Evolutionary conservation across 2,888 invertebrate genomes (phyloP).

Genomic region (Drosophila parthenogenetica): DNA sequence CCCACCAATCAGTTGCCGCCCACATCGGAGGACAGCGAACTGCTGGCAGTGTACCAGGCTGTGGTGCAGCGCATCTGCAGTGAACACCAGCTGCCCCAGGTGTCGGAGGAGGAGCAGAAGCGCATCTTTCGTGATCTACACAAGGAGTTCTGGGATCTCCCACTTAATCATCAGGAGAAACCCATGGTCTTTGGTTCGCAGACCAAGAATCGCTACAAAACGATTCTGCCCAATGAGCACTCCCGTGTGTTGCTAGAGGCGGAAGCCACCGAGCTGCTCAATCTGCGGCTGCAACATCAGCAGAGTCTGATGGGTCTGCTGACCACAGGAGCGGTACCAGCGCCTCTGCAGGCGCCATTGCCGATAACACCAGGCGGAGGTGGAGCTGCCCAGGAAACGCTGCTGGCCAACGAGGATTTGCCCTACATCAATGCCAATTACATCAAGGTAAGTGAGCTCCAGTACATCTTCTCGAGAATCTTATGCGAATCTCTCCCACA

Average conservation of each 20-base stretch:
- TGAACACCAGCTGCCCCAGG: conserved; percentile 68
- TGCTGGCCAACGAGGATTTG: conserved; percentile 86
- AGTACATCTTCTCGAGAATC: background rate
- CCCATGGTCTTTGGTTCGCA: conserved; percentile 95
- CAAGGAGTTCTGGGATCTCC: conserved; percentile 97
- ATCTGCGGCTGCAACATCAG: conserved; percentile 52
- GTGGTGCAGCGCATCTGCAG: conserved; percentile 65
- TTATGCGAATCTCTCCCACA: conserved; percentile 82
- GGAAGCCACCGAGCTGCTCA: conserved; percentile 70
- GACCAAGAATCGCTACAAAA: conserved; percentile 94
- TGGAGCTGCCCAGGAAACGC: conserved; percentile 46
- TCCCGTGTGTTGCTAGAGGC: conserved; percentile 90
- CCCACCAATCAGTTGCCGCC: conserved; percentile 70
- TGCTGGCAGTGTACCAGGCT: conserved; percentile 73
- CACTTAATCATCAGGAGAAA: conserved; percentile 95
- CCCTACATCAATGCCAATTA: conserved; percentile 97
- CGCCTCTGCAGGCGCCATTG: conserved; percentile 17
- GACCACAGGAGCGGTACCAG: conserved; percentile 11
- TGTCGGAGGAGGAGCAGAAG: conserved; percentile 88
- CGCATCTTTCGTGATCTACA: conserved; percentile 89
- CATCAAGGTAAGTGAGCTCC: conserved; percentile 91
- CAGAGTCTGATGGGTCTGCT: conserved; percentile 7
- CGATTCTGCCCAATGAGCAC: conserved; percentile 95
- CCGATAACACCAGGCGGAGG: conserved; percentile 46
- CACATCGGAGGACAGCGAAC: conserved; percentile 80